Evolutionary conservation across 2,113 vertebrate genomes (phyloP), one percentile per base, ranked within the genome.

Genomic region (Hystrix brachyura): DNA sequence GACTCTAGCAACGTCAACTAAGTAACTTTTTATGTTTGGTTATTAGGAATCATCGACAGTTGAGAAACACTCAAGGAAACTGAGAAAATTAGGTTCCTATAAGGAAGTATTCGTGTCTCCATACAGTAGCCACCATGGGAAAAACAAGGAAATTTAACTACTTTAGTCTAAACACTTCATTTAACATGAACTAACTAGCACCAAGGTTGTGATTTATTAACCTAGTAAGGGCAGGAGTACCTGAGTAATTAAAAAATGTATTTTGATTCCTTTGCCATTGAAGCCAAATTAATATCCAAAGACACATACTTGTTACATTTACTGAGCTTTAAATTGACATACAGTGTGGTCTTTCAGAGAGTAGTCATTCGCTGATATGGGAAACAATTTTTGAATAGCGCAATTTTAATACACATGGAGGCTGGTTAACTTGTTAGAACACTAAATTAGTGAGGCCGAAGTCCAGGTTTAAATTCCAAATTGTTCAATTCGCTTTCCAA

Each of bases 81-180:
- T 55, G 43, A 91, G 27, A 93, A 88, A 90, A 76, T 46, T 71
- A 62, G 27, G 25, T 60, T 97, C 13, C 72, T 59, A 89, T 5
- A 86, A 38, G 27, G 23, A 48, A 76, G 23, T 76, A 29, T 29
- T 76, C 72, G 43, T 29, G 38, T 78, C 48, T 51, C 12, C 23
- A 74, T 10, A 72, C 5, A 46, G 3, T 10, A 67, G 11, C 5
- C 15, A 92, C 0, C 10, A 67, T 48, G 19, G 57, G 12, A 65
- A 89, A 85, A 90, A 83, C 7, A 29, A 48, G 32, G 12, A 67
- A 55, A 55, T 74, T 38, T 25, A 65, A 55, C 27, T 17, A 62
- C 84, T 87, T 92, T 57, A 65, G 25, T 43, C 43, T 72, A 43
- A 93, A 76, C 3, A 43, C 32, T 92, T 86, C 29, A 87, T 51